Evolutionary conservation across 2,797 vertebrate species (phyloP).

Genomic region (Saguinus oedipus): DNA sequence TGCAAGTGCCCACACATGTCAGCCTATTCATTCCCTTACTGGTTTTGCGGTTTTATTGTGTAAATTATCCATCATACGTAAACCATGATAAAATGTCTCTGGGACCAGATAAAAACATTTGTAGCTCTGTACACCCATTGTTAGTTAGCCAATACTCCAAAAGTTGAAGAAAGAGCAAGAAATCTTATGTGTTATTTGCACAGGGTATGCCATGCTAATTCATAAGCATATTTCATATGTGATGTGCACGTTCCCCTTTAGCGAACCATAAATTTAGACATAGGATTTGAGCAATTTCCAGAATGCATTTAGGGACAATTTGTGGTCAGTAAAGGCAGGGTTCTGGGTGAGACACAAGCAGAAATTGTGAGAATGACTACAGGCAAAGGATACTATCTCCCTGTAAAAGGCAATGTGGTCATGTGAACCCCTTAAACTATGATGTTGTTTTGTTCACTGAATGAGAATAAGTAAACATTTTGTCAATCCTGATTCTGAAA

Average conservation of each 20-base stretch:
- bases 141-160: not conserved
- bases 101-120: not conserved
- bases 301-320: not conserved
- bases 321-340: not conserved
- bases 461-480: not conserved
- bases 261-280: not conserved
- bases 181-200: not conserved
- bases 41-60: not conserved
- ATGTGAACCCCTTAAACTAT: accelerated
- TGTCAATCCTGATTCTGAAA: not conserved
- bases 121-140: not conserved
- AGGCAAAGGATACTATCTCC: not conserved
- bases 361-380: not conserved
- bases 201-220: not conserved
- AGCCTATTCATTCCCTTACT: not conserved
- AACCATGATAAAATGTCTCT: not conserved
- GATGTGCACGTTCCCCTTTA: not conserved
- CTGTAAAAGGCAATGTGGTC: not conserved
- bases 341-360: not conserved
- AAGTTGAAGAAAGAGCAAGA: not conserved
- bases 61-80: not conserved
- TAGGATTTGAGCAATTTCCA: not conserved
- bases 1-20: not conserved
- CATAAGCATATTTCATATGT: not conserved
- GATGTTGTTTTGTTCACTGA: not conserved